A percentile compares a stretch with the other conserved stretches of the same genome.
Conservation (phyloP, 2,113 vertebrate genomes). For the Pomatostomus ruficeps region DNA sequence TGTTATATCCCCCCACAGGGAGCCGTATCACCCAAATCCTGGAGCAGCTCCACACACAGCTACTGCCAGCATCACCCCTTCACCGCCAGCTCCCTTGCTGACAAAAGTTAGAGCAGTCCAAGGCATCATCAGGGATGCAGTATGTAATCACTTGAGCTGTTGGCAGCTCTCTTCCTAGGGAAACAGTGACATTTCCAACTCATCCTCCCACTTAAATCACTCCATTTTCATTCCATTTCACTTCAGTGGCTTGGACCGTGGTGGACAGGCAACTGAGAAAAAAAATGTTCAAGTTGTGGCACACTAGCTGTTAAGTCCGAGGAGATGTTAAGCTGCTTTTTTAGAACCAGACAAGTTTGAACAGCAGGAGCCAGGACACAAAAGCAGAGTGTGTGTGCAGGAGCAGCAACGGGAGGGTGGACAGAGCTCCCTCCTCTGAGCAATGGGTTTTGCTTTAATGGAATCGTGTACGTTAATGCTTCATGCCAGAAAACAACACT, state of each 20-base stretch:
- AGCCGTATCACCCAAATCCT: neutral
- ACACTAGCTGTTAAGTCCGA: neutral
- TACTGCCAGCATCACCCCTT: neutral
- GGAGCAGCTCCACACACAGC: neutral
- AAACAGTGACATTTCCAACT: neutral
- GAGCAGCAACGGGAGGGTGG: accelerated
- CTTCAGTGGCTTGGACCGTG: neutral
- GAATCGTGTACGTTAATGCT: accelerated
- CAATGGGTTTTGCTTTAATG: neutral
- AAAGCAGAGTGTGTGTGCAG: neutral
- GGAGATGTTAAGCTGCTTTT: neutral
- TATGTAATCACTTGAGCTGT: neutral
- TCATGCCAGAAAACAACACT: neutral
- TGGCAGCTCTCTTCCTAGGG: neutral
- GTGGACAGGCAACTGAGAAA: neutral
- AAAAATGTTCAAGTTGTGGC: neutral
- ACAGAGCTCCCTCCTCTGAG: neutral
- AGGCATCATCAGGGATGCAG: accelerated
- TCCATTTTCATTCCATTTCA: neutral
- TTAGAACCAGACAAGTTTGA: neutral
- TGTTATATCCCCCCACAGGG: neutral
- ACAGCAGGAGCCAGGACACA: neutral
- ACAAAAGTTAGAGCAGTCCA: neutral
- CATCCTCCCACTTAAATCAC: neutral
- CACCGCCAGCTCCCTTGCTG: accelerated